phyloP scores from a whole-genome alignment of 2,797 vertebrate genomes.

The Hypotaenidia philippensis region DNA sequence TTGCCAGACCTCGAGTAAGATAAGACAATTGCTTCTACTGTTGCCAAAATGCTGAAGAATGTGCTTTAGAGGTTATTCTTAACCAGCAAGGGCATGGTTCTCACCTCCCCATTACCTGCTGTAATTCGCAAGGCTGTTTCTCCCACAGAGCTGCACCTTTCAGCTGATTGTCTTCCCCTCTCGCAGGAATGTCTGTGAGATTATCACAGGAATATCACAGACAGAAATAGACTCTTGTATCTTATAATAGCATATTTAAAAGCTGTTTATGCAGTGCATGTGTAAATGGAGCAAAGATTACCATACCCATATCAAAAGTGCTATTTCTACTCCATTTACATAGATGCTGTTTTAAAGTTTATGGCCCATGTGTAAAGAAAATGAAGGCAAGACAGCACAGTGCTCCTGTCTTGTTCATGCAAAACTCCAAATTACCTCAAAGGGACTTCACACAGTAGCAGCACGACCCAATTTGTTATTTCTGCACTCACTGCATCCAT shows the following conservation, averaged over 20 bases:
- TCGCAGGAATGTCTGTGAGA: conserved; percentile 12
- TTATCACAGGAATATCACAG: conserved; percentile 26
- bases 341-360: not conserved
- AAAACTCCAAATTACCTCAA: not conserved
- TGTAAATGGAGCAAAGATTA: conserved; percentile 23
- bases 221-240: not conserved
- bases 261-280: conserved; percentile 9
- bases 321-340: not conserved
- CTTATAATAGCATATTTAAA: conserved; percentile 40
- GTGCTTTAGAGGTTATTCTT: not conserved
- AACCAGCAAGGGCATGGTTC: not conserved
- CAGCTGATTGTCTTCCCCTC: not conserved
- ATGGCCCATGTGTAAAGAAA: not conserved
- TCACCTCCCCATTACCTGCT: not conserved
- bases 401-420: not conserved
- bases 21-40: not conserved
- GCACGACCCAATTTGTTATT: not conserved
- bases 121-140: conserved; percentile 8
- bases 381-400: not conserved
- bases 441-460: not conserved
- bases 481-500: not conserved
- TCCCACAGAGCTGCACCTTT: not conserved
- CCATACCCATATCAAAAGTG: not conserved
- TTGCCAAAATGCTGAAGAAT: not conserved
- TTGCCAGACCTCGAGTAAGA: not conserved